These are phyloP conservation scores for Caiman crocodilus DNA, from an alignment of 2,797 vertebrate genomes.

Conservation along the genomic window DNA sequence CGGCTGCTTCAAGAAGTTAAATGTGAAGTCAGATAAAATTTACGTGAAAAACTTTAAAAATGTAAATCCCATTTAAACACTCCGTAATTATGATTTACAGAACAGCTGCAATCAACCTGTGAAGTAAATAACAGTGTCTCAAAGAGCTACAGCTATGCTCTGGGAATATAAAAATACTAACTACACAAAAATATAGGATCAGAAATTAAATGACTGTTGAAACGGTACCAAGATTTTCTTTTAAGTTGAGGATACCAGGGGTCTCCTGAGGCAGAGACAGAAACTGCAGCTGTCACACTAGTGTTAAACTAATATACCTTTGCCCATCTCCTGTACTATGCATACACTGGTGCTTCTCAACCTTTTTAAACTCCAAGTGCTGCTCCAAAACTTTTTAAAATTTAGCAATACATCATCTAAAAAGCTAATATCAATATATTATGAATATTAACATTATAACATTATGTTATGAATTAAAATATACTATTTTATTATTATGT, in stretches of 20 bases:
- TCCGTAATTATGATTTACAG: conserved; percentile 15
- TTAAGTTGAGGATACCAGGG: conserved; percentile 13
- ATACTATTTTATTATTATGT: too few relatives aligned
- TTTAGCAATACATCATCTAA: too few relatives aligned
- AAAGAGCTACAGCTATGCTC: conserved; percentile 32
- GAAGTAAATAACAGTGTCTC: conserved; percentile 54
- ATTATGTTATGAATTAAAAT: too few relatives aligned
- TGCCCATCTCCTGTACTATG: neutral
- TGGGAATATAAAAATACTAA: conserved; percentile 30
- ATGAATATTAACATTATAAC: too few relatives aligned
- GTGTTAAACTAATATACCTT: conserved; percentile 29
- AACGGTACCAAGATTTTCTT: conserved; percentile 1
- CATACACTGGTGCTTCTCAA: neutral
- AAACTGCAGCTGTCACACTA: neutral
- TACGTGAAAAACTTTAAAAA: neutral
- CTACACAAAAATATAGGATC: neutral
- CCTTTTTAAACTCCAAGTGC: neutral
- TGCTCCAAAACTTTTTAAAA: too few relatives aligned
- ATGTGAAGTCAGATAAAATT: neutral
- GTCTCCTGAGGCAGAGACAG: conserved; percentile 35
- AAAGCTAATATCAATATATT: too few relatives aligned
- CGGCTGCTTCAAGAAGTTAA: conserved; percentile 5
- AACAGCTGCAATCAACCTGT: conserved; percentile 7
- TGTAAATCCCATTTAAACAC: conserved; percentile 41
- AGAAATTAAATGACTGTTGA: conserved; percentile 36